A percentile compares a stretch with the other conserved stretches of the same genome.
phyloP scores from a whole-genome alignment of 1,140 invertebrate genomes.

The Oedothorax gibbosus region DNA sequence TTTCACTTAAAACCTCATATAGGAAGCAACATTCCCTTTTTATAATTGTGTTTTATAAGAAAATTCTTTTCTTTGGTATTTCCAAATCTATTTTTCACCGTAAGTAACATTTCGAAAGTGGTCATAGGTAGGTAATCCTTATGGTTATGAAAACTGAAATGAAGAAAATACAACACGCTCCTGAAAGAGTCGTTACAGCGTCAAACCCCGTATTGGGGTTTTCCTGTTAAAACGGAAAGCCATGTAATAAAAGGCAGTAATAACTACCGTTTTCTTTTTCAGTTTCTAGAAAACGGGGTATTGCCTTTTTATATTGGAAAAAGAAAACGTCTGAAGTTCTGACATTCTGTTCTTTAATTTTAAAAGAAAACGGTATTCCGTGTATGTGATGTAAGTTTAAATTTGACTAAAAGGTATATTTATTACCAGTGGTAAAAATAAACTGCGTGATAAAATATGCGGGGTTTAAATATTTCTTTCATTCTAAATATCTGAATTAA shows the following conservation, averaged over 20 bases:
- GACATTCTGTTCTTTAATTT: slow-evolving; percentile 24
- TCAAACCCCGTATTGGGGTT: slow-evolving; percentile 36
- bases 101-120: slow-evolving; percentile 24
- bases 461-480: too few relatives aligned
- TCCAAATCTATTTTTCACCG: slow-evolving; percentile 10
- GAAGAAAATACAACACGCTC: slow-evolving; percentile 6
- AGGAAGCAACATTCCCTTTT: slow-evolving; percentile 18
- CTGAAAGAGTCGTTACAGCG: slow-evolving; percentile 24
- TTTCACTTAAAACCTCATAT: slow-evolving; percentile 1
- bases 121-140: slow-evolving; percentile 14
- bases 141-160: slow-evolving; percentile 37
- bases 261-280: slow-evolving; percentile 29
- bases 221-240: slow-evolving; percentile 17
- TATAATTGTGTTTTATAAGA: neutral
- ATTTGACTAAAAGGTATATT: too few relatives aligned
- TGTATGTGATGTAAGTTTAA: neutral
- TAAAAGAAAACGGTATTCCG: slow-evolving; percentile 10
- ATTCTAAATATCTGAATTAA: too few relatives aligned
- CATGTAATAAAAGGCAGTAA: slow-evolving; percentile 52
- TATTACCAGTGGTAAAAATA: too few relatives aligned
- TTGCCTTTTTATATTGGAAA: slow-evolving; percentile 10
- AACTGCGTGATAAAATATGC: too few relatives aligned
- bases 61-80: neutral
- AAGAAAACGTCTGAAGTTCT: neutral
- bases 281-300: slow-evolving; percentile 15